Evolutionary conservation across 2,888 invertebrate species (phyloP), one percentile per base, ranked within the genome.

Genomic region (Philonicus albiceps): DNA sequence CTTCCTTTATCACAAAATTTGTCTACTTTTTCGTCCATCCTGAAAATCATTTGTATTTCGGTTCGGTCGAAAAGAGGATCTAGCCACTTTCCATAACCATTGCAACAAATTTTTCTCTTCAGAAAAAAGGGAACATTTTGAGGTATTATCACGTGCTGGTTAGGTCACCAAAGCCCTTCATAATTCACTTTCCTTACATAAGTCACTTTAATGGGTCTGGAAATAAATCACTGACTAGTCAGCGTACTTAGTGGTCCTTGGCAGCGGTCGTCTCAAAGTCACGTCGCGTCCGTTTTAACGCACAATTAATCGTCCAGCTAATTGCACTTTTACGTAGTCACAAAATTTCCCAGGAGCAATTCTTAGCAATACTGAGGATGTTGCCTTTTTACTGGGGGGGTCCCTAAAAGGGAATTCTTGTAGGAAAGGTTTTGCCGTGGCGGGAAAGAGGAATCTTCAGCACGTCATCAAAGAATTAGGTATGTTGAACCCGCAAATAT

Each of bases 321-420:
- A 83, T 83, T 83, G 81, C 81, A 64, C 81, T 64, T 83, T 83
- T 64, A 64, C 81, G 64, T 83, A 83, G 55, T 22, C 64, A 27
- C 27, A 19, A 37, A 83, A 64, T 64, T 64, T 83, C 30, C 49
- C 31, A 19, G 6, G 19, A 22, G 30, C 55, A 27, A 49, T 16
- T 55, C 55, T 27, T 19, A 64, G 30, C 64, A 64, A 80, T 27
- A 13, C 78, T 13, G 37, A 43, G 22, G 40, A 43, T 43, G 16
- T 4, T 19, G 22, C 7, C 64, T 64, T 34, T 16, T 30, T n/a
- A 5, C 19, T 13, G 4, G 22, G 11, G 11, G 31, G n/a, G 8
- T 16, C 34, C 64, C 34, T 83, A 83, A 83, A 83, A 64, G 81
- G 64, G 64, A 83, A 64, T 64, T 5, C 81, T 64, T 83, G 81